phyloP scores from a whole-genome alignment of 2,113 vertebrate species.

The Clarias gariepinus region DNA sequence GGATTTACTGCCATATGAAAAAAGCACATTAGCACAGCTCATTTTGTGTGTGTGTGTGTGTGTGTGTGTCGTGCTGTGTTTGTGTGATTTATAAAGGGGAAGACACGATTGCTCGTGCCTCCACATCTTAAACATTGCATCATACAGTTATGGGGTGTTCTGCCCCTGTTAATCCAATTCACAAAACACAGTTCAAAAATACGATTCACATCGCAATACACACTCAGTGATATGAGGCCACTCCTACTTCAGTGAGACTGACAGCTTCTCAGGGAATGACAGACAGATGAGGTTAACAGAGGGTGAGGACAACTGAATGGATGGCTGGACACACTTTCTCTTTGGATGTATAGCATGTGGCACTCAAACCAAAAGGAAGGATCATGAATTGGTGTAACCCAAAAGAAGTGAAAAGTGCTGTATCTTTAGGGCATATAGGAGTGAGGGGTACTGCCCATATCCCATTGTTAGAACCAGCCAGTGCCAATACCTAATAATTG shows the following conservation, averaged over 20 bases:
- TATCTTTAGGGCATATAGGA: too few species aligned
- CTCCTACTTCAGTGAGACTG: neutral
- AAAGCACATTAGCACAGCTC: conserved; percentile 18
- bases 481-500: too few species aligned
- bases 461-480: too few species aligned
- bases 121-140: conserved; percentile 16
- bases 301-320: too few species aligned
- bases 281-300: too few species aligned
- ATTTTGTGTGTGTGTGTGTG: neutral
- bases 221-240: neutral
- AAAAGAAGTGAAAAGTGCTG: too few species aligned
- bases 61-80: neutral
- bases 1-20: neutral
- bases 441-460: too few species aligned
- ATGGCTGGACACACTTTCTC: too few species aligned
- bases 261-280: neutral
- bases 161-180: neutral
- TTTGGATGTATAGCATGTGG: too few species aligned
- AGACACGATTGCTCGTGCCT: neutral
- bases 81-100: neutral
- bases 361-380: too few species aligned
- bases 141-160: neutral
- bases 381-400: too few species aligned
- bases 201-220: neutral
- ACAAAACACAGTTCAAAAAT: neutral